Conservation (phyloP, 2,113 vertebrate species). For the Neogobius melanostomus region DNA sequence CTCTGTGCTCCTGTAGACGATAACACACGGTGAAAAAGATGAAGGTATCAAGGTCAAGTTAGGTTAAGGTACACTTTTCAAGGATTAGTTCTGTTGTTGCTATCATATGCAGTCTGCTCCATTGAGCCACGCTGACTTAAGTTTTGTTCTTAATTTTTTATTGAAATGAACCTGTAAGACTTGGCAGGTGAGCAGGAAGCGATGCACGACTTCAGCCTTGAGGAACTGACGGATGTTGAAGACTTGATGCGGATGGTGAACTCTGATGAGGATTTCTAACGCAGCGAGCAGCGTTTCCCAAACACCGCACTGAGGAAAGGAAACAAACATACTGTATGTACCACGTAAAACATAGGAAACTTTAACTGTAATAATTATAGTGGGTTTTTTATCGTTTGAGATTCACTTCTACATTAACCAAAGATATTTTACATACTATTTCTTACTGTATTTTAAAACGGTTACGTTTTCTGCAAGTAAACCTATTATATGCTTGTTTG, state of each 20-base stretch:
- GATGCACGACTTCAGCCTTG: constrained; percentile 89
- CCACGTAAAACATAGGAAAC: background rate
- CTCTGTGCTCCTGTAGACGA: constrained; percentile 87
- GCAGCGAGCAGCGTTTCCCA: constrained; percentile 89
- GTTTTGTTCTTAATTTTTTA: background rate
- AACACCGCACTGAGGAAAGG: constrained; percentile 81
- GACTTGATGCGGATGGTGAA: constrained; percentile 88
- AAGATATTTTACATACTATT: too few species aligned
- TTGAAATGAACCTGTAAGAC: constrained; percentile 86
- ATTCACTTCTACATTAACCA: too few species aligned
- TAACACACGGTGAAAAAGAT: background rate
- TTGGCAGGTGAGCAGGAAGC: constrained; percentile 92
- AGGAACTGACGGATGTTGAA: constrained; percentile 93
- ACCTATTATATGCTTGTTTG: too few species aligned
- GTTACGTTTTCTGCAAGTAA: too few species aligned
- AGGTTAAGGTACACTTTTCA: background rate
- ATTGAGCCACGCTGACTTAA: background rate
- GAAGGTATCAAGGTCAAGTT: too few species aligned
- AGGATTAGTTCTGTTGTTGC: background rate
- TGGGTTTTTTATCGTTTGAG: too few species aligned
- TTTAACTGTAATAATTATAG: background rate
- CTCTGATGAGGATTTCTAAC: constrained; percentile 90
- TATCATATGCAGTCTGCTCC: background rate
- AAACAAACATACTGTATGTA: background rate
- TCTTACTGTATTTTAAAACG: too few species aligned